Percentiles rank a stretch among this genome's conserved stretches.
phyloP scores from a whole-genome alignment of 2,797 vertebrate genomes.

The Pipistrellus pipistrellus region DNA sequence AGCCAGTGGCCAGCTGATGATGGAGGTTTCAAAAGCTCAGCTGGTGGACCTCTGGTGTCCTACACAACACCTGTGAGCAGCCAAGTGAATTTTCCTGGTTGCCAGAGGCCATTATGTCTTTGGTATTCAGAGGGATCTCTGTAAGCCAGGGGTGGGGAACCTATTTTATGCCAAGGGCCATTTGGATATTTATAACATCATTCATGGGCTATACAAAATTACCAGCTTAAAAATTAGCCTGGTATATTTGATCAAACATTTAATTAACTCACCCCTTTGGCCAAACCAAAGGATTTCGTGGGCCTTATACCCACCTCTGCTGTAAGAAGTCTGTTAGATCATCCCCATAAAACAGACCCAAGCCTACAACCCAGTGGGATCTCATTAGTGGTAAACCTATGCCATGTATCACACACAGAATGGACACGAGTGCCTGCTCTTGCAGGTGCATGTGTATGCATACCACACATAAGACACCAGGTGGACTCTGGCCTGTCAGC shows the following conservation, averaged over 20 bases:
- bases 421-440: fast-evolving
- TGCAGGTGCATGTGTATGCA: background rate
- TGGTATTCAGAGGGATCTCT: background rate
- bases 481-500: background rate
- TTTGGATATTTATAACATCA: no score
- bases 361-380: background rate
- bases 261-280: no score
- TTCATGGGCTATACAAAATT: no score
- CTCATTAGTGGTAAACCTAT: fast-evolving
- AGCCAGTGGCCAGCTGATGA: background rate
- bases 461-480: fast-evolving
- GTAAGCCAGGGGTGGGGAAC: no score
- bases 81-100: background rate
- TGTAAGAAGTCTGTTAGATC: background rate
- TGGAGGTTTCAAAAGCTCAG: background rate
- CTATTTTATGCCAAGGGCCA: no score
- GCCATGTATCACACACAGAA: background rate
- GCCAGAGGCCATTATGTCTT: background rate
- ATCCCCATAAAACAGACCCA: background rate
- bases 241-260: no score
- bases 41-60: background rate
- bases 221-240: no score
- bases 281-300: no score
- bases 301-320: no score
- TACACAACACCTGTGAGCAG: background rate